These are phyloP conservation scores for Neopelma chrysocephalum DNA, from an alignment of 2,797 vertebrate genomes.

Conservation along the genomic window DNA sequence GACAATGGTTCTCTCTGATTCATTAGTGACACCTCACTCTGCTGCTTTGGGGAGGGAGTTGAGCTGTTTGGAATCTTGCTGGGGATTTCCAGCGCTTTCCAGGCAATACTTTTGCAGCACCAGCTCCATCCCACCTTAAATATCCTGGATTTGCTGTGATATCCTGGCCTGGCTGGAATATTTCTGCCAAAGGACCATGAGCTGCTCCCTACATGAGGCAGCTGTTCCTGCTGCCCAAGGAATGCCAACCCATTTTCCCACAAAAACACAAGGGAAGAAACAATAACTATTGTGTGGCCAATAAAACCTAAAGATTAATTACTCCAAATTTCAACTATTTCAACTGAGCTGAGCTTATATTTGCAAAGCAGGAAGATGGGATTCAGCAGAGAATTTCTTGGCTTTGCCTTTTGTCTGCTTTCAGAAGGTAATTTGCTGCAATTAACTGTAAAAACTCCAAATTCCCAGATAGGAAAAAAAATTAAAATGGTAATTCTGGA, in stretches of 20 bases:
- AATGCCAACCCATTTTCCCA: background rate
- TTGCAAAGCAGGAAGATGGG: background rate
- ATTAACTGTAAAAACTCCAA: background rate
- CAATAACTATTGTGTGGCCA: background rate
- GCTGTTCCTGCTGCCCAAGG: background rate
- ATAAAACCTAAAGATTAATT: background rate
- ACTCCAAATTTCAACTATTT: background rate
- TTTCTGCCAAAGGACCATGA: background rate
- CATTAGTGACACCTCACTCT: conserved; percentile 15
- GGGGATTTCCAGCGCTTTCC: background rate
- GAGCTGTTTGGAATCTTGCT: background rate
- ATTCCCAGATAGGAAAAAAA: background rate
- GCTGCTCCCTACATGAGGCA: background rate
- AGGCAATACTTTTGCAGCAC: background rate
- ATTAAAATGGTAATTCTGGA: background rate
- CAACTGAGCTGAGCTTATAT: background rate
- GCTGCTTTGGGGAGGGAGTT: background rate
- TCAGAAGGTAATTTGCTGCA: background rate
- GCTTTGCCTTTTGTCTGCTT: background rate
- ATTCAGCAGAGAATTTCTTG: background rate
- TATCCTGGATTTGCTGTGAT: background rate
- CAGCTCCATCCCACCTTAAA: background rate
- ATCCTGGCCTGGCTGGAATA: background rate
- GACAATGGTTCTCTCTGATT: conserved; percentile 37
- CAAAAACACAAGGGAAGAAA: background rate